Evolutionary conservation across 2,113 vertebrate genomes (phyloP).

Genomic region (Pseudopipra pipra): DNA sequence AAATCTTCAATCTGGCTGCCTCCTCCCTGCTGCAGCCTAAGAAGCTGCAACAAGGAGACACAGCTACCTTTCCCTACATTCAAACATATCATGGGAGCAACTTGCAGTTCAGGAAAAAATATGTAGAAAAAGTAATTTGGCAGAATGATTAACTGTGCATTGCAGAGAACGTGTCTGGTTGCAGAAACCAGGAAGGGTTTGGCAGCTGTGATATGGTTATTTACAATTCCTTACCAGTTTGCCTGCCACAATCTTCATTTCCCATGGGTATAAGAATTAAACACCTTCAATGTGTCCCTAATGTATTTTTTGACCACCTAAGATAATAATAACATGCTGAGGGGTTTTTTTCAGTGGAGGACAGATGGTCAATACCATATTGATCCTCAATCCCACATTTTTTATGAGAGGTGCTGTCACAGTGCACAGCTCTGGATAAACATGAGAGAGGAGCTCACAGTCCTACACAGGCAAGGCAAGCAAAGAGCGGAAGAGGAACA

Average conservation of each 20-base stretch:
- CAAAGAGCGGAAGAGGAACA: background rate
- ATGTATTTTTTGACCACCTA: background rate
- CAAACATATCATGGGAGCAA: background rate
- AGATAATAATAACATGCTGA: background rate
- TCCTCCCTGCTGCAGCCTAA: background rate
- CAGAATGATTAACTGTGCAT: background rate
- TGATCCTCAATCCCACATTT: background rate
- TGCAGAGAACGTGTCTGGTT: background rate
- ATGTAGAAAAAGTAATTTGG: background rate
- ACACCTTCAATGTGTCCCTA: background rate
- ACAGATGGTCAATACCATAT: rapidly evolving
- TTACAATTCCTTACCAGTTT: background rate
- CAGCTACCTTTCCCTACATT: background rate
- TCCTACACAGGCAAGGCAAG: background rate
- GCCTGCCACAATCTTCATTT: background rate
- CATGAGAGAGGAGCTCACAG: background rate
- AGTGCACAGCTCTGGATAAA: background rate
- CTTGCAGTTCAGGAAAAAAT: background rate
- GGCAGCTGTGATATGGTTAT: background rate
- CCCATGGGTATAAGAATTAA: background rate
- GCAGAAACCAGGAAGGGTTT: background rate
- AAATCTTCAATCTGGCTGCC: background rate
- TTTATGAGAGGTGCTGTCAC: rapidly evolving
- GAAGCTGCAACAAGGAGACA: background rate
- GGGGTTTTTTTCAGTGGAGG: background rate